phyloP scores from a whole-genome alignment of 2,888 invertebrate genomes.

The Pomacea canaliculata region DNA sequence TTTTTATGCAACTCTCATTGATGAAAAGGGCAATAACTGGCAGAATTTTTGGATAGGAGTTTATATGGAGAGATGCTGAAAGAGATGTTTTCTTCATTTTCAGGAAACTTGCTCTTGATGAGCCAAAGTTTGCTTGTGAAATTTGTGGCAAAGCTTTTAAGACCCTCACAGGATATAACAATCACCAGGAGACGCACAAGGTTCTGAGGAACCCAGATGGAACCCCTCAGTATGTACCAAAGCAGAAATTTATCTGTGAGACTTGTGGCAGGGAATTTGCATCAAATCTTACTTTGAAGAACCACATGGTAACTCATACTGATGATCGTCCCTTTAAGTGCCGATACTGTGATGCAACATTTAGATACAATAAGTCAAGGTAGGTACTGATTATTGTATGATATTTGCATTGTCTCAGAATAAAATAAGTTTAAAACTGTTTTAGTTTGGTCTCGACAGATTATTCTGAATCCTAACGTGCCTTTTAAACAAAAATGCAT shows the following conservation, averaged over 20 bases:
- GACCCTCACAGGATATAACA: conserved; percentile 5
- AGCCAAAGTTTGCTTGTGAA: conserved; percentile 11
- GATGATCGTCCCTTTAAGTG: conserved; percentile 20
- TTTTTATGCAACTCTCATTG: too few relatives aligned
- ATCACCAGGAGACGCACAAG: conserved; percentile 5
- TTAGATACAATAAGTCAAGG: conserved; percentile 20
- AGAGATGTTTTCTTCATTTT: not conserved
- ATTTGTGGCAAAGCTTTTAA: conserved; percentile 12
- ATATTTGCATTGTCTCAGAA: not conserved
- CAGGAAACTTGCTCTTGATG: conserved; percentile 14
- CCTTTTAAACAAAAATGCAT: too few relatives aligned
- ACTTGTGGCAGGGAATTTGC: conserved; percentile 17
- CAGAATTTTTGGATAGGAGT: too few relatives aligned
- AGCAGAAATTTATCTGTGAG: conserved; percentile 13
- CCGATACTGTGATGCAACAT: conserved; percentile 19
- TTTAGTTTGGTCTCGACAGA: too few relatives aligned
- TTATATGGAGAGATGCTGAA: too few relatives aligned
- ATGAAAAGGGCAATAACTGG: too few relatives aligned
- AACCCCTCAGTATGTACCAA: too few relatives aligned
- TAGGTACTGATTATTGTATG: not conserved
- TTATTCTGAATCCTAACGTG: too few relatives aligned
- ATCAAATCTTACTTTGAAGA: conserved; percentile 18
- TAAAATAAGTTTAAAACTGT: too few relatives aligned
- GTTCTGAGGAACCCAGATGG: too few relatives aligned
- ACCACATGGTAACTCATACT: conserved; percentile 22